Evolutionary conservation across 2,888 invertebrate genomes (phyloP).

Genomic region (Blastobasis adustella): DNA sequence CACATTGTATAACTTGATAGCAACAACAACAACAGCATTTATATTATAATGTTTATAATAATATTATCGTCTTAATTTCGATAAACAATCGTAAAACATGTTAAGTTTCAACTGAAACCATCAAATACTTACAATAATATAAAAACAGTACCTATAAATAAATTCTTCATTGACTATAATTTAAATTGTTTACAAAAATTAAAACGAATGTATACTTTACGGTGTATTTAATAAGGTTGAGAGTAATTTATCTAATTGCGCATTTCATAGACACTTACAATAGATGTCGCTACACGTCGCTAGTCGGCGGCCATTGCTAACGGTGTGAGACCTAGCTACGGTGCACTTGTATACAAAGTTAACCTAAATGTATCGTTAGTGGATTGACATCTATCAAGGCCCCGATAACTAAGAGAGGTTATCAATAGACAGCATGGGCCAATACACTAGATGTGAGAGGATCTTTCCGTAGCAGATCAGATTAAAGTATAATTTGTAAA

Average conservation of each 20-base stretch:
- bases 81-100: slow-evolving; percentile 33
- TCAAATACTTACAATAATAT: slow-evolving; percentile 4
- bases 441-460: no score
- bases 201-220: neutral
- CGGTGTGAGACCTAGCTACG: slow-evolving; percentile 54
- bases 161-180: slow-evolving; percentile 9
- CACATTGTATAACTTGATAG: slow-evolving; percentile 68
- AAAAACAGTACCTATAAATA: slow-evolving; percentile 13
- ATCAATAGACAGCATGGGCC: no score
- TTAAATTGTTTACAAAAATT: slow-evolving; percentile 14
- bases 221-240: slow-evolving; percentile 16
- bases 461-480: slow-evolving; percentile 3
- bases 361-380: slow-evolving; percentile 16
- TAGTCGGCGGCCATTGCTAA: slow-evolving; percentile 37
- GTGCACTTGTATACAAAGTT: slow-evolving; percentile 30
- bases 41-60: slow-evolving; percentile 56
- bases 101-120: slow-evolving; percentile 15
- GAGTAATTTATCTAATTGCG: slow-evolving; percentile 37
- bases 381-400: slow-evolving; percentile 21
- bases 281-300: slow-evolving; percentile 23
- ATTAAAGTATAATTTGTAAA: no score
- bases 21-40: slow-evolving; percentile 74
- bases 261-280: slow-evolving; percentile 44
- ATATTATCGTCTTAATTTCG: slow-evolving; percentile 40
- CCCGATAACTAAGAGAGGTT: slow-evolving; percentile 20